Conservation (phyloP, 2,888 invertebrate species). For the Megalurothrips usitatus region DNA sequence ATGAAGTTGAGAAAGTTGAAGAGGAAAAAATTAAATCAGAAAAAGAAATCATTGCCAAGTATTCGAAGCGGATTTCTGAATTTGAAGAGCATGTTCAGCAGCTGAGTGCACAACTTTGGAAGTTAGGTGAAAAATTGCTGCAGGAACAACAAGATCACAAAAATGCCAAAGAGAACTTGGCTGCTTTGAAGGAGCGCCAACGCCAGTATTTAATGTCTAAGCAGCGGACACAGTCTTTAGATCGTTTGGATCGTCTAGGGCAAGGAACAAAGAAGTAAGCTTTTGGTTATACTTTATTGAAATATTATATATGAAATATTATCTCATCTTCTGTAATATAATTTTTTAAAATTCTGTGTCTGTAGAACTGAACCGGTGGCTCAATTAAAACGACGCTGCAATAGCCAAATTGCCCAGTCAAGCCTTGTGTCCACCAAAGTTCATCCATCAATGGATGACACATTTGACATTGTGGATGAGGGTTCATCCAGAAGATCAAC, state of each 20-base stretch:
- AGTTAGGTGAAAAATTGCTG: conserved; percentile 57
- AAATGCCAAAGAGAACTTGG: conserved; percentile 47
- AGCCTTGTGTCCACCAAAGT: neutral
- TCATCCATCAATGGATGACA: neutral
- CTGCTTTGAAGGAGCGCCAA: conserved; percentile 33
- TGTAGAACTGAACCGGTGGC: too few species aligned
- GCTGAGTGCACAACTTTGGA: conserved; percentile 57
- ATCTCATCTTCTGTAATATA: neutral
- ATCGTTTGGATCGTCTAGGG: neutral
- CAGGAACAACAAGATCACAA: conserved; percentile 56
- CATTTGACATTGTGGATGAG: neutral
- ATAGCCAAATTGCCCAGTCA: neutral
- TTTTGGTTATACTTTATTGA: neutral
- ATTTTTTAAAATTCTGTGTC: neutral
- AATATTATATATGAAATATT: neutral
- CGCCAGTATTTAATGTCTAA: conserved; percentile 6
- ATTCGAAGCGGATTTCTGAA: neutral
- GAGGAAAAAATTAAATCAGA: neutral
- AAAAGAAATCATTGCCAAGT: neutral
- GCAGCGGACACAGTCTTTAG: neutral
- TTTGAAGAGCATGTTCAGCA: conserved; percentile 48
- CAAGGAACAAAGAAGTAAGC: neutral
- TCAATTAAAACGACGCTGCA: neutral
- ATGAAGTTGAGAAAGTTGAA: conserved; percentile 7
- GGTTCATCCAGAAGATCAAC: conserved; percentile 33